Base-by-base conservation (phyloP, 2,113 vertebrate genomes). In the Amia ocellicauda region DNA sequence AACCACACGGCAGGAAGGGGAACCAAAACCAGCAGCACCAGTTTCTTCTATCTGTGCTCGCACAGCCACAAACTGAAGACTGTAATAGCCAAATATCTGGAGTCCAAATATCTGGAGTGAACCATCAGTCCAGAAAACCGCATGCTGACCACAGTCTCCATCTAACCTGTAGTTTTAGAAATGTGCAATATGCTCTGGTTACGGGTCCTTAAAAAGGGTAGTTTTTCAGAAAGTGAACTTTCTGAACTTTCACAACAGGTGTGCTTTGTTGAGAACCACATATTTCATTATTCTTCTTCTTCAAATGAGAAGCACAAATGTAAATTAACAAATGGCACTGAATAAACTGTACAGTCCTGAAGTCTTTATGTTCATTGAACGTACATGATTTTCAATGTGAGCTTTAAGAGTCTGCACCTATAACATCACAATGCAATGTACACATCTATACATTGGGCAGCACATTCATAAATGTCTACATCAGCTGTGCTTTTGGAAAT, bases 1-100 rank as follows among this genome's bases (percentile, higher is more conserved):
- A 64, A 77, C 67, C 60, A 17, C 1, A 4, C 31, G 11, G 51
- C 68, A 78, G 79, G 74, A 83, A 80, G 58, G 66, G 77, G 74
- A 76, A 77, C 70, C 64, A 70, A 81, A 81, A 73, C 31, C 52
- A 2, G 40, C 54, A 47, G 24, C 24, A 36, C 42, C 40, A 50
- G 7, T 61, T 71, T 67, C 69, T 76, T 19, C 2, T 71, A 41
- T 65, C 68, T 28, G 2, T 58, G 36, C 29, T 70, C 68, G 58
- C 10, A 42, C 7, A 76, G 70, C 63, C 66, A 80, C 66, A 71
- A 69, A 56, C n/a, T 3, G 71, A 72, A 73, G 58, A 59, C 50
- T 52, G 62, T 58, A 65, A 42, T 62, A 7, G 69, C 47, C 58
- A 64, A 65, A 49, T 3, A 14, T 36, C 31, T 63, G 47, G 22